These are phyloP conservation scores for Enhydra lutris DNA, from an alignment of 2,113 vertebrate species.

Conservation along the genomic window DNA sequence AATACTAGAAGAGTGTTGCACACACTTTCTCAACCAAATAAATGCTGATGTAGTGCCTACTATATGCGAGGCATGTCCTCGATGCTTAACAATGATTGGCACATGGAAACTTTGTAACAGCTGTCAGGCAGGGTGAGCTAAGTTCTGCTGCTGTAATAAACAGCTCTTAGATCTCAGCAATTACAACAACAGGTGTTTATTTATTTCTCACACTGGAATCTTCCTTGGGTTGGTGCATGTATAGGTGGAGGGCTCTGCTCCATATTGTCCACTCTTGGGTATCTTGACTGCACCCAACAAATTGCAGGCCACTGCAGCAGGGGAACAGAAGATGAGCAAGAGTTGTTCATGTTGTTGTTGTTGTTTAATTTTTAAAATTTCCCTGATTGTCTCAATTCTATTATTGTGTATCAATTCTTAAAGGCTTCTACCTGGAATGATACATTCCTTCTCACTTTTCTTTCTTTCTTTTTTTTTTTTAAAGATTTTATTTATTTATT, in stretches of 20 bases:
- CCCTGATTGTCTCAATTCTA: not conserved
- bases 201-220: not conserved
- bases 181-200: not conserved
- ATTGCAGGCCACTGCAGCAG: not conserved
- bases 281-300: not conserved
- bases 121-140: not conserved
- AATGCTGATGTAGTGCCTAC: not conserved
- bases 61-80: not conserved
- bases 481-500: no score
- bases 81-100: not conserved
- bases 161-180: not conserved
- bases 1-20: not conserved
- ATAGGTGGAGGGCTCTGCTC: not conserved
- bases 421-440: not conserved
- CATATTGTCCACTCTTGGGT: not conserved
- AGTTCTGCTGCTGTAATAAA: not conserved
- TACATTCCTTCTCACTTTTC: not conserved
- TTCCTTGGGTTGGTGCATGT: not conserved
- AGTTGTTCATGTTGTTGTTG: not conserved
- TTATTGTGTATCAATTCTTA: not conserved
- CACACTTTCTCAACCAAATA: not conserved
- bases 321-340: not conserved
- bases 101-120: not conserved
- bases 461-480: no score
- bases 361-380: not conserved